Base-by-base conservation (phyloP, 2,113 vertebrate genomes). In the Calidris pygmaea region DNA sequence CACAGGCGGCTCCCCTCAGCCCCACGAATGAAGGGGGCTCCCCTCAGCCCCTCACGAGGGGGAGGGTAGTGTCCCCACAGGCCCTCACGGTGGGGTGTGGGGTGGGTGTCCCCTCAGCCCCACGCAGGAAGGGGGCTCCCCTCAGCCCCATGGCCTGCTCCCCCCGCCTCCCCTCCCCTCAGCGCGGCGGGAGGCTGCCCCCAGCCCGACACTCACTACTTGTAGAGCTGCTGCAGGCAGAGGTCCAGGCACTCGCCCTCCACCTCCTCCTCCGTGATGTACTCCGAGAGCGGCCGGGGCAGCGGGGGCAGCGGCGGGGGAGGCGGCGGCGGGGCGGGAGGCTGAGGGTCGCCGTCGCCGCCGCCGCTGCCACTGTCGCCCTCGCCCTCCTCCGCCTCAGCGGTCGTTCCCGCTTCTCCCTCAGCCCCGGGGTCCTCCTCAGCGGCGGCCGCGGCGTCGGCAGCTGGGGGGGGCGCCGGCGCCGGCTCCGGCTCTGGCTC, bases 211-310 rank as follows among this genome's bases (percentile, higher is more conserved):
- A 99, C 99, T 99, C 98, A 99, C 99, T 99, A 99, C 99, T 99
- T 99, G 98, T 99, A 99, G 98, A 99, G 99, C 98, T 99, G 99
- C 95, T 99, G 99, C 90, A 99, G 98, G 97, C 99, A 99, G 98
- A 99, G 98, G 98, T 99, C 99, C 96, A 99, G 98, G 94, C 99
- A 98, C 97, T 99, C 99, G 93, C 99, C 99, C 92, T 99, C 99
- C 98, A 99, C 98, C 97, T 99, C 99, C 96, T 99, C 99, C 90
- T 94, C 92, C 67, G 88, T 98, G 98, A 99, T 97, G 97, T 98
- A 98, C 97, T 99, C 99, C 95, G 99, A 98, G 92, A 99, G 97
- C 71, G 98, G 97, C 93, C 98, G 98, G 85, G 96, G 97, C 80
- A 98, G 97, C 58, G 97, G 71, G 60, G 98, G 98, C 89, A 98